phyloP scores from a whole-genome alignment of 2,113 vertebrate genomes.

The Lontra canadensis region DNA sequence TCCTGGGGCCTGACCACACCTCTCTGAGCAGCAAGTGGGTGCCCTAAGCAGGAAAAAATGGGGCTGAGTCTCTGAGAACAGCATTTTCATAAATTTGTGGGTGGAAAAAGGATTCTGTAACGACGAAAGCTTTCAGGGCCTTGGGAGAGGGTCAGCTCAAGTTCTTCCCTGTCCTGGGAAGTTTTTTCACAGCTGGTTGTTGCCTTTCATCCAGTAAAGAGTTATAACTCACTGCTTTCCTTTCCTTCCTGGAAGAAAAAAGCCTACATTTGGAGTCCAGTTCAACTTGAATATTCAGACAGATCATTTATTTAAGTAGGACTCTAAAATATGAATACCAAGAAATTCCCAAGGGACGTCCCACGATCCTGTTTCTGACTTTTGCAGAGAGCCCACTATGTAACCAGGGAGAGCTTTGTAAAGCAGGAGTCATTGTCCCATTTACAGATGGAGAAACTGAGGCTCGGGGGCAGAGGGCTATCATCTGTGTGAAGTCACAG shows the following conservation, averaged over 20 bases:
- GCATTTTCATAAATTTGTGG: constrained; percentile 45
- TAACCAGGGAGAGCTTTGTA: background rate
- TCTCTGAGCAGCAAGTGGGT: background rate
- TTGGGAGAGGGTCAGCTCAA: constrained; percentile 61
- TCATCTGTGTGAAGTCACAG: background rate
- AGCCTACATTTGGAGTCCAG: background rate
- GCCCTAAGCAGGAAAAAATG: constrained; percentile 89
- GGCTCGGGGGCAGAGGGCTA: background rate
- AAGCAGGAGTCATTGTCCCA: background rate
- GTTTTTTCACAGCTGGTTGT: constrained; percentile 52
- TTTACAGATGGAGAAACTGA: background rate
- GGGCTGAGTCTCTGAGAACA: constrained; percentile 68
- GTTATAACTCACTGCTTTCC: background rate
- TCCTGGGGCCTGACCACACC: background rate
- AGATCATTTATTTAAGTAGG: background rate
- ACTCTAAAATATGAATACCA: background rate
- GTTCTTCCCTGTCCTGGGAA: constrained; percentile 38
- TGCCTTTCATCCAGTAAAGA: constrained; percentile 51
- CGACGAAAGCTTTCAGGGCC: constrained; percentile 49
- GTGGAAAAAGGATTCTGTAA: constrained; percentile 65
- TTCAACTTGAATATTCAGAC: background rate
- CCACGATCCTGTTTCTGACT: background rate
- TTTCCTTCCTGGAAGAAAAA: constrained; percentile 33
- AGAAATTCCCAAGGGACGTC: background rate
- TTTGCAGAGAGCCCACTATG: background rate